Base-by-base conservation (phyloP, 2,888 invertebrate genomes). In the Cataglyphis albicans region DNA sequence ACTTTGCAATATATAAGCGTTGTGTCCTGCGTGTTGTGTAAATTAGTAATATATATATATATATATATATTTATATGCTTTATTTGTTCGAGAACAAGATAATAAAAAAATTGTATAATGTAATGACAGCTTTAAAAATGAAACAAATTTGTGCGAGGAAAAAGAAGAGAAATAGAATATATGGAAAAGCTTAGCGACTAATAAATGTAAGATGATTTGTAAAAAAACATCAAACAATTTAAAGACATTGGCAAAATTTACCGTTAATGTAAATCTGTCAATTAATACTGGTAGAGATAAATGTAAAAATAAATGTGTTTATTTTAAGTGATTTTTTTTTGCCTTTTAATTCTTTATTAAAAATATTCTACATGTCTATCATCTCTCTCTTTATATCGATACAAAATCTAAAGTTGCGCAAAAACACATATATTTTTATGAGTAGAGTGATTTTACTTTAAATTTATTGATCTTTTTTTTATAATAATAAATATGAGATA, bases 91-190 rank as follows among this genome's bases (percentile, higher is more conserved):
- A 10, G 9, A 6, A 18, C 4, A 41, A 29, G 9, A n/a, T 41
- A 35, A 65, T 67, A 35, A 73, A 83, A 81, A 64, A 64, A 55
- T 67, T 75, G 64, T 67, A 41, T 44, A 12, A 64, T 41, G 10
- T 59, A 44, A 59, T 12, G 7, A 59, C 2, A 57, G 25, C 57
- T 41, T 1, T 9, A 44, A 21, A 55, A 48, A n/a, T 1, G 12
- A 25, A 74, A 9, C 18, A 52, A 70, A 18, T 59, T 72, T 25
- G 15, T 32, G 15, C 9, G 18, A 63, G 3, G 2, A 15, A 32
- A 73, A 25, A 10, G 10, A 32, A 73, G 18, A 10, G 10, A 44
- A 7, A 57, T 1, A 48, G 10, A 12, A 52, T 15, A 4, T 38
- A 10, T 48, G 3, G 15, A 35, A 2, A 75, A 12, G 61, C 18